Conservation (phyloP, 2,888 invertebrate species). For the Synergus itoensis region DNA sequence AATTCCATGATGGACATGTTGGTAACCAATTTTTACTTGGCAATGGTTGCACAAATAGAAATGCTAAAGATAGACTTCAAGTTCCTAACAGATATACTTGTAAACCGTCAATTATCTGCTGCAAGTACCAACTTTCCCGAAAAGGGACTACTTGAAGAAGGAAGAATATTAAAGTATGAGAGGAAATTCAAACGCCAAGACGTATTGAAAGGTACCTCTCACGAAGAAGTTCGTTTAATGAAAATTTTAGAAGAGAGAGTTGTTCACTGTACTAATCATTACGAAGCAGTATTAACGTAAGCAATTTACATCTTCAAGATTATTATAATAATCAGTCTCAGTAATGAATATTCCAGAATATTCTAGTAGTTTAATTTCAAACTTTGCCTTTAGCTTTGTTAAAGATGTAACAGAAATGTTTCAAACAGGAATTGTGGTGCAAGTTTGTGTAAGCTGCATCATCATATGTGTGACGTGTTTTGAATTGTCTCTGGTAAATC, state of each 20-base stretch:
- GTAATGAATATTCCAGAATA: too few relatives aligned
- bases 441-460: slow-evolving; percentile 12
- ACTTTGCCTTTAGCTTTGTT: neutral
- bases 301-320: too few relatives aligned
- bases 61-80: slow-evolving; percentile 3
- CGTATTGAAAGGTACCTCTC: neutral
- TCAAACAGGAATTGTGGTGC: neutral
- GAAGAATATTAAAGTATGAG: too few relatives aligned
- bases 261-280: neutral
- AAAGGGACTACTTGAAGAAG: too few relatives aligned
- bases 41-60: slow-evolving; percentile 11
- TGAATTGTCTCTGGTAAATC: slow-evolving; percentile 1
- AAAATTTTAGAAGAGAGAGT: neutral
- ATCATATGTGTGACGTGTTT: slow-evolving; percentile 4
- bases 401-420: neutral
- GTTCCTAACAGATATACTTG: too few relatives aligned
- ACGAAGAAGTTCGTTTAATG: neutral
- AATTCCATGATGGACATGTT: slow-evolving; percentile 21
- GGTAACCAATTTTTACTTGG: neutral
- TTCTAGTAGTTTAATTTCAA: too few relatives aligned
- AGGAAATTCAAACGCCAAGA: too few relatives aligned
- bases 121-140: too few relatives aligned
- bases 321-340: too few relatives aligned
- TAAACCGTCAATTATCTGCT: too few relatives aligned
- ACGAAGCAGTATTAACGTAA: slow-evolving; percentile 4